These are phyloP conservation scores for Nomada lathburiana DNA, from an alignment of 2,888 invertebrate genomes.

Conservation along the genomic window DNA sequence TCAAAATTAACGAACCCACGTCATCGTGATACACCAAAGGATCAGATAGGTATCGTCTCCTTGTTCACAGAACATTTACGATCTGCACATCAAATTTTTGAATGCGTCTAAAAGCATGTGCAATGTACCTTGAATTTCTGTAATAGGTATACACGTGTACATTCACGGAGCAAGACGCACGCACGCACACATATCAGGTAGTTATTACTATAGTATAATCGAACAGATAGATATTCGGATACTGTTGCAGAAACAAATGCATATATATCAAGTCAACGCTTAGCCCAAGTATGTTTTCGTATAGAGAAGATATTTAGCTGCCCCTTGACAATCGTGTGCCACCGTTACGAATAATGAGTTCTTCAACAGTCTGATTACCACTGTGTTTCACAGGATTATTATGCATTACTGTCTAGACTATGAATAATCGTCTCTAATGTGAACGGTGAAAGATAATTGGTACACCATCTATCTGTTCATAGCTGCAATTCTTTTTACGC, in stretches of 20 bases:
- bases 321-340: too few species aligned
- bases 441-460: background rate
- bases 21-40: too few species aligned
- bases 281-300: too few species aligned
- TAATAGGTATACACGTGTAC: background rate
- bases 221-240: background rate
- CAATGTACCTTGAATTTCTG: background rate
- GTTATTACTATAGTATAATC: background rate
- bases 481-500: background rate
- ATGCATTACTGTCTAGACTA: too few species aligned
- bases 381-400: too few species aligned
- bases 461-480: background rate
- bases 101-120: background rate
- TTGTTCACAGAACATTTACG: background rate
- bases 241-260: background rate
- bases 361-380: too few species aligned
- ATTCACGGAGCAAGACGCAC: background rate
- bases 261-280: too few species aligned
- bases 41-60: background rate
- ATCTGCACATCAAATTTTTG: background rate
- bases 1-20: slow-evolving; percentile 7
- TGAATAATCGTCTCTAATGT: background rate
- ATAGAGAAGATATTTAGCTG: too few species aligned
- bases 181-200: background rate
- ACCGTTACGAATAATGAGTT: too few species aligned